Conservation (phyloP, 1,140 invertebrate species). For the Cydia strobilella region DNA sequence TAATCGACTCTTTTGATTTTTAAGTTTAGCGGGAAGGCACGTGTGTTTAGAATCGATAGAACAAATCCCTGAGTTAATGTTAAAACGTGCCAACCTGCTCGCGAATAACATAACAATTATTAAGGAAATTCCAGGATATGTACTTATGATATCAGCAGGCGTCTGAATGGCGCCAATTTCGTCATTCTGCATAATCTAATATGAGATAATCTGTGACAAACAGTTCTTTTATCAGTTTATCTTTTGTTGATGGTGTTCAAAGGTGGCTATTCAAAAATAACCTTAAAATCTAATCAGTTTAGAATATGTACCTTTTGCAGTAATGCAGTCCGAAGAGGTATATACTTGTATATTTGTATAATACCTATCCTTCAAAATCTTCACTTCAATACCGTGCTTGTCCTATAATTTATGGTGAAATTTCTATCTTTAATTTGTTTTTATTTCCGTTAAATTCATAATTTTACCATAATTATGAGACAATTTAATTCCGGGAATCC, state of each 20-base stretch:
- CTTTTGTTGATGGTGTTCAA: not conserved
- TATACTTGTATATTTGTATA: no score
- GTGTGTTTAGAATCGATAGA: not conserved
- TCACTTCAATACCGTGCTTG: no score
- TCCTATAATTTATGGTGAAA: no score
- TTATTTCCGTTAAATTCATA: no score
- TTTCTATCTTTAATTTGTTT: no score
- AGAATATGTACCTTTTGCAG: no score
- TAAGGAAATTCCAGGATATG: no score
- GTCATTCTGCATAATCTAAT: constrained; percentile 12
- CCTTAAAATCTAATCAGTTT: not conserved
- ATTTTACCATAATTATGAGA: no score
- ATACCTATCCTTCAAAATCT: no score
- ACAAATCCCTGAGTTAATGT: not conserved
- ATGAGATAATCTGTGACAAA: constrained; percentile 21
- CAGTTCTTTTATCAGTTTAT: constrained; percentile 2
- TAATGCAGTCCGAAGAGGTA: no score
- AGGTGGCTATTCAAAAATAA: not conserved
- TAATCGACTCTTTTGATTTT: not conserved
- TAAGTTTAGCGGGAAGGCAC: no score
- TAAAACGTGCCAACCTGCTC: not conserved
- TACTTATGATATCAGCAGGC: not conserved
- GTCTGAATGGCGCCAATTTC: constrained; percentile 22
- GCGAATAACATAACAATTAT: no score
- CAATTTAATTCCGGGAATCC: not conserved